Evolutionary conservation across 2,888 invertebrate species (phyloP).

Genomic region (Erebia ligea): DNA sequence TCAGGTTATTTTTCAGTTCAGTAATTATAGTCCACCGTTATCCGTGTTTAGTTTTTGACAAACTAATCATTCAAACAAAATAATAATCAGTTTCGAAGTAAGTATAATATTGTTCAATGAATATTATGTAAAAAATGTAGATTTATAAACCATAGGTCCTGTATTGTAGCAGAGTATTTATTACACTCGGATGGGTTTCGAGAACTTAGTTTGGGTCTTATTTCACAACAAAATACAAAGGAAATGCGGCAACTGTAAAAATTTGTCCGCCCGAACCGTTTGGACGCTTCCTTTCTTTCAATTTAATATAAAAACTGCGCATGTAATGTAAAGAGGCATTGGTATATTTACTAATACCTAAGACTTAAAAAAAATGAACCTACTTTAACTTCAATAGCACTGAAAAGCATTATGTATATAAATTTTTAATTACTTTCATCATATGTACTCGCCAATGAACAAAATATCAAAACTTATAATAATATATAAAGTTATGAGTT

Average conservation of each 20-base stretch:
- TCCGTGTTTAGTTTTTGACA: too few relatives aligned
- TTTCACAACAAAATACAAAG: constrained; percentile 15
- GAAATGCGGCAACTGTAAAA: constrained; percentile 20
- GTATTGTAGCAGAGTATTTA: constrained; percentile 1
- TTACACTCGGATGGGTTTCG: constrained; percentile 46
- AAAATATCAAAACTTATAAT: too few relatives aligned
- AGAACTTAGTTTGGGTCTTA: constrained; percentile 11
- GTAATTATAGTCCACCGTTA: too few relatives aligned
- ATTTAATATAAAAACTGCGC: not conserved
- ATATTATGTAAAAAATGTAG: constrained; percentile 55
- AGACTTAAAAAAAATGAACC: too few relatives aligned
- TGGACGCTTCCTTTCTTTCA: not conserved
- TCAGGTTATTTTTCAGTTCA: too few relatives aligned
- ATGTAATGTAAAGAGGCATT: not conserved
- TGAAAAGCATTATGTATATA: too few relatives aligned
- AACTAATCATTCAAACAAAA: not conserved
- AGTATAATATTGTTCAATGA: constrained; percentile 27
- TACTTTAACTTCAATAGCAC: too few relatives aligned
- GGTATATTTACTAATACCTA: too few relatives aligned
- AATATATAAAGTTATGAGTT: too few relatives aligned
- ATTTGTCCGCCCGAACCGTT: constrained; percentile 4
- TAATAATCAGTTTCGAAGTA: not conserved
- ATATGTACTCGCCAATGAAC: too few relatives aligned
- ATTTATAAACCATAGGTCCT: constrained; percentile 53
- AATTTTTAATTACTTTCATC: too few relatives aligned